These are phyloP conservation scores for Heliconius ismenius DNA, from an alignment of 2,888 invertebrate genomes.

Conservation along the genomic window DNA sequence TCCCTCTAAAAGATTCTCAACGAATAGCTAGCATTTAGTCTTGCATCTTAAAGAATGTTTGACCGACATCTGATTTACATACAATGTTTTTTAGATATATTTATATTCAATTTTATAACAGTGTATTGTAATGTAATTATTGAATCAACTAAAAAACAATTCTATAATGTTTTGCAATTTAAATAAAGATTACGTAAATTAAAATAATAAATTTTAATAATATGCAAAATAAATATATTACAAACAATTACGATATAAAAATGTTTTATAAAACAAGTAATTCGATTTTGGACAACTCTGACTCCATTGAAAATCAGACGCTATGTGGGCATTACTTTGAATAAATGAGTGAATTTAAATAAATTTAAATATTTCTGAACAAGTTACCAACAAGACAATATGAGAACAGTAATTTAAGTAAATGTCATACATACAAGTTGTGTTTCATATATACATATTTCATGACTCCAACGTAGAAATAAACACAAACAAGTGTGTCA, in stretches of 20 bases:
- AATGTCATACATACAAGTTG: background rate
- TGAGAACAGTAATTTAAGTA: slow-evolving; percentile 15
- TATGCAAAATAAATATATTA: background rate
- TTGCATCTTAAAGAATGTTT: slow-evolving; percentile 29
- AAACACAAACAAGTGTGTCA: slow-evolving; percentile 7
- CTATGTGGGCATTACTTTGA: background rate
- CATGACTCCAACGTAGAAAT: background rate
- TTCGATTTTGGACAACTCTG: background rate
- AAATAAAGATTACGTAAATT: background rate
- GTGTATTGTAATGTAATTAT: background rate
- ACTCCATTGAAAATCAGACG: background rate
- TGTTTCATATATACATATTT: background rate
- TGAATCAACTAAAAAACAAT: background rate
- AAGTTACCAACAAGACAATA: slow-evolving; percentile 15
- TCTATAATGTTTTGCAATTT: background rate
- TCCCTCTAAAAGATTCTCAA: slow-evolving; percentile 44
- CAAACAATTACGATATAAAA: background rate
- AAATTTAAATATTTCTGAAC: slow-evolving; percentile 25
- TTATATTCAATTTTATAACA: background rate
- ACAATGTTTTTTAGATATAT: slow-evolving; percentile 1
- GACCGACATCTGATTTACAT: slow-evolving; percentile 14
- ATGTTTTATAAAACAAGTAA: background rate
- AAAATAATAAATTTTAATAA: background rate
- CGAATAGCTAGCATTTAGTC: slow-evolving; percentile 34
- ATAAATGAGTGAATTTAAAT: slow-evolving; percentile 16